These are phyloP conservation scores for Melanaphis sacchari DNA, from an alignment of 1,140 invertebrate species.

Conservation along the genomic window DNA sequence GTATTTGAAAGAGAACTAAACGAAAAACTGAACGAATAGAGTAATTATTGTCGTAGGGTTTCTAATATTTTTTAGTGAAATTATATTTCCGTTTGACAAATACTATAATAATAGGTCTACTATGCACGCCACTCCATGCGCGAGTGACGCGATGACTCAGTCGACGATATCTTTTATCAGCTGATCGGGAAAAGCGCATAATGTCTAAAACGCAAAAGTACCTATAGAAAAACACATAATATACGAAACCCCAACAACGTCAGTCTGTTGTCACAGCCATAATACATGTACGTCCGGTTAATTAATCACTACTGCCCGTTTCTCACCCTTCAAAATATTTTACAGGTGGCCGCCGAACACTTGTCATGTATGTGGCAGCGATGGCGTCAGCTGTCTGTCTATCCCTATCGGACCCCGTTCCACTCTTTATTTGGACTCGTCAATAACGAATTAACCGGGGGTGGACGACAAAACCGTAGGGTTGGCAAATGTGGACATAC, in stretches of 20 bases:
- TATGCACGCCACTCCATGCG: neutral
- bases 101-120: neutral
- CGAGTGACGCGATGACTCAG: neutral
- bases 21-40: neutral
- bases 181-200: neutral
- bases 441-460: neutral
- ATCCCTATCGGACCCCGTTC: no score
- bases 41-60: neutral
- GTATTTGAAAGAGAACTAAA: neutral
- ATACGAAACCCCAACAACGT: conserved; percentile 33
- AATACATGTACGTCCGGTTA: conserved; percentile 25
- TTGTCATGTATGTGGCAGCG: neutral
- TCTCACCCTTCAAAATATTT: neutral
- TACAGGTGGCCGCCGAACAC: conserved; percentile 41
- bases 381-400: conserved; percentile 25
- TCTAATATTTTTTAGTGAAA: neutral
- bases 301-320: conserved; percentile 36
- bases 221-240: neutral
- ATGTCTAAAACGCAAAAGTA: neutral
- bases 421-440: neutral
- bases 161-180: neutral
- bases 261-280: conserved; percentile 32
- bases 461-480: neutral
- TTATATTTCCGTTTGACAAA: neutral
- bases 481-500: neutral